Base-by-base conservation (phyloP, 2,888 invertebrate species). In the Mechanitis mazaeus region DNA sequence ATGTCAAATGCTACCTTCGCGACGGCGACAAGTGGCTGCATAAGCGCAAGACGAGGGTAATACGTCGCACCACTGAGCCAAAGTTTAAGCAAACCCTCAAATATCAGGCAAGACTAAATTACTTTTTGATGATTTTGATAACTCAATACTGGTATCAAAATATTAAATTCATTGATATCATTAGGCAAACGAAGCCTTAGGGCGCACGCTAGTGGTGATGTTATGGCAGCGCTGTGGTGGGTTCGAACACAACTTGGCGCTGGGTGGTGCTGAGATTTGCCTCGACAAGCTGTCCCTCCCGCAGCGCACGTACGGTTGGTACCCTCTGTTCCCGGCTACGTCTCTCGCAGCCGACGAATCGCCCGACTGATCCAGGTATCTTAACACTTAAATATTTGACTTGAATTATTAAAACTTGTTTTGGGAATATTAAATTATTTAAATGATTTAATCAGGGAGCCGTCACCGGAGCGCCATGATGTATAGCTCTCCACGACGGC, bases 1-100 rank as follows among this genome's bases (percentile, higher is more conserved):
- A 98, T 87, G 97, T 97, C 59, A 97, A 98, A 87, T 97, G 97
- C 69, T 97, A 97, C 80, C 91, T 97, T 64, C 94, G 96, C 63
- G 97, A 97, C 78, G 96, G 96, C 33, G 96, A 96, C 69, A 94
- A 95, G 69, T 94, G 96, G 93, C 90, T 97, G 64, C 96, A 97
- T 83, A 97, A 97, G 86, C 94, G 96, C 77, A 98, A 98, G 85
- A 98, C 97, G 1, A 92, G 96, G 55, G 94, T 97, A 38, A 92
- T 95, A 31, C 93, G 95, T 59, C 95, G 95, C 76, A 94, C 94
- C 57, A 93, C 93, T 61, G 95, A 96, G 78, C 97, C 97, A 4
- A 93, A 95, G 74, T 98, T 95, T 87, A 93, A 95, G 63, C 97
- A 97, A 83, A 97, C 95, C 45, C 93, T 98, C 69, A 95, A 95